Base-by-base conservation (phyloP, 2,888 invertebrate species). In the Drosophila tanythrix region DNA sequence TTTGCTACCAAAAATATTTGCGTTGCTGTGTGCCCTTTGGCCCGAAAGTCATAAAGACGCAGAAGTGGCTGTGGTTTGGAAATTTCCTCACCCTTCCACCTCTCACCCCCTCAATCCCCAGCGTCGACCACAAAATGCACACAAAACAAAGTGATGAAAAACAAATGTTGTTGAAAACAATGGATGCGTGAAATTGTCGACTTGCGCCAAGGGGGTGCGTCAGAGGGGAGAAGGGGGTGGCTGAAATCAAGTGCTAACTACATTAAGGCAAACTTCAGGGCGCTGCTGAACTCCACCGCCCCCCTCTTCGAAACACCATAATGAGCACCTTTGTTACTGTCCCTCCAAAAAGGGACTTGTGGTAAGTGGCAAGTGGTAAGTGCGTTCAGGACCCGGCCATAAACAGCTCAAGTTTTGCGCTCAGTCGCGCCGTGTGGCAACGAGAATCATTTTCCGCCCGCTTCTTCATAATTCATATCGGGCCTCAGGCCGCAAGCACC, bases 91-190 rank as follows among this genome's bases (percentile, higher is more conserved):
- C 46, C 46, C 46, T 46, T 25, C 13, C 46, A 7, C 3, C 21
- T 3, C 13, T 3, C 7, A 1, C 40, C 15, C 46, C 1, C 18
- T 5, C 27, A 5, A 29, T 27, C 5, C 2, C 2, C 10, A 1
- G 18, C 29, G 13, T 56, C 55, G 48, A 65, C 70, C 65, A 55
- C 70, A 60, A 58, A 81, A 76, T 85, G 82, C 80, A 80, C 76
- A 75, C 75, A 81, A 84, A 79, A 81, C 85, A 84, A 73, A 83
- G 88, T 88, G 88, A 88, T 88, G 86, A 86, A 88, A 86, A 88
- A 82, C 86, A 88, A 86, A 86, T 86, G 88, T 88, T 88, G 78
- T 56, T 81, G 72, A 65, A 76, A 78, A 75, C 88, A 86, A 86
- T 83, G 86, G 82, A 82, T 74, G 78, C 83, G 83, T 83, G 74